Percentiles rank a stretch among this genome's conserved stretches.
Conservation (phyloP, 2,113 vertebrate species). For the Megaceryle torquata region DNA sequence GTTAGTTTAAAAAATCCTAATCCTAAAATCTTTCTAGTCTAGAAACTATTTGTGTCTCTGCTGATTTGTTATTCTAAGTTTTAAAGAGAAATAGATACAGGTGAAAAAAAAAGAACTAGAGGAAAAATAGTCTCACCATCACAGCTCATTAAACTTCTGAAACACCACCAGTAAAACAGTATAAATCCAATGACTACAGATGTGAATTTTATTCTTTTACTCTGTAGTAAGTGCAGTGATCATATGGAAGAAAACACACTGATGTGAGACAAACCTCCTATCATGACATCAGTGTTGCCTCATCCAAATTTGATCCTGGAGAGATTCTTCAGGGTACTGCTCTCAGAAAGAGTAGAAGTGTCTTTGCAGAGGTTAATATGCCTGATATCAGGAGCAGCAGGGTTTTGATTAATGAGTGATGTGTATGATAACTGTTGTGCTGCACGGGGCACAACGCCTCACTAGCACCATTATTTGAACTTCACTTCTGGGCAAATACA, state of each 20-base stretch:
- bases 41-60: neutral
- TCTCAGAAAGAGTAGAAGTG: fast-evolving
- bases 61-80: neutral
- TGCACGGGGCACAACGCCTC: fast-evolving
- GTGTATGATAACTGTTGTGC: fast-evolving
- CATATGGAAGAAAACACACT: neutral
- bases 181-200: neutral
- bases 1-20: neutral
- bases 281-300: no score
- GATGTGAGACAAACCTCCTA: neutral
- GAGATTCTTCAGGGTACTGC: neutral
- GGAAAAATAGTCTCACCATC: neutral
- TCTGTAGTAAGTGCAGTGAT: neutral
- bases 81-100: neutral
- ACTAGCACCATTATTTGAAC: neutral
- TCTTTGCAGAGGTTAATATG: neutral
- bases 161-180: neutral
- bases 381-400: fast-evolving
- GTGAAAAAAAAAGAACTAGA: neutral
- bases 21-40: neutral
- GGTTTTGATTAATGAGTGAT: neutral
- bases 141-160: neutral
- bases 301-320: neutral
- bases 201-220: neutral
- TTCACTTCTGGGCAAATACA: neutral